These are phyloP conservation scores for Periophthalmus modestus DNA, from an alignment of 2,113 vertebrate genomes.

Conservation along the genomic window DNA sequence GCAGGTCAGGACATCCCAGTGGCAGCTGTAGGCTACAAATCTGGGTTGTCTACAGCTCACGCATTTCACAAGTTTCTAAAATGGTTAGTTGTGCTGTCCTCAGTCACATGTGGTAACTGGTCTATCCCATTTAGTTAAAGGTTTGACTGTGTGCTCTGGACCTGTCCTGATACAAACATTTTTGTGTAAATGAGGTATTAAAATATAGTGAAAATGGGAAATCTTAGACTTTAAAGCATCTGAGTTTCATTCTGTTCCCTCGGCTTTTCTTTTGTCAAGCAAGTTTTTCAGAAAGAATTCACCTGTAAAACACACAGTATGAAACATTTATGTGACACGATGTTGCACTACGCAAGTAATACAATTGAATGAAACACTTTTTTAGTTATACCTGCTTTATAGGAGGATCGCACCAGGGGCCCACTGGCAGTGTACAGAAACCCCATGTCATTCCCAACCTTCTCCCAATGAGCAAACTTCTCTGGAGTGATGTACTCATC, in stretches of 20 bases:
- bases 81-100: not conserved
- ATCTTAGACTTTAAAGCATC: not conserved
- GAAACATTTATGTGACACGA: not conserved
- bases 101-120: not conserved
- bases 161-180: too few species aligned
- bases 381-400: constrained; percentile 92
- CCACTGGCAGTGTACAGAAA: constrained; percentile 95
- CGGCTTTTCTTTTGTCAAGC: constrained; percentile 84
- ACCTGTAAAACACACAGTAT: constrained; percentile 73
- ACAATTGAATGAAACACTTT: not conserved
- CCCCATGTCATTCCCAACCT: constrained; percentile 90
- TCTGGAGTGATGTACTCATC: constrained; percentile 95
- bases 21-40: not conserved
- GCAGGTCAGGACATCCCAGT: not conserved
- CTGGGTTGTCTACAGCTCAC: not conserved
- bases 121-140: not conserved
- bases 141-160: not conserved
- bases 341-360: not conserved
- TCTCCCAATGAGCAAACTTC: constrained; percentile 94
- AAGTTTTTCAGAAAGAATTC: constrained; percentile 98
- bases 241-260: constrained; percentile 50
- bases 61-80: not conserved
- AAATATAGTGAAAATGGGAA: not conserved
- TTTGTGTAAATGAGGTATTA: not conserved
- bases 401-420: constrained; percentile 94